These are phyloP conservation scores for Plecturocebus donacophilus DNA, from an alignment of 2,113 vertebrate genomes.

Conservation along the genomic window DNA sequence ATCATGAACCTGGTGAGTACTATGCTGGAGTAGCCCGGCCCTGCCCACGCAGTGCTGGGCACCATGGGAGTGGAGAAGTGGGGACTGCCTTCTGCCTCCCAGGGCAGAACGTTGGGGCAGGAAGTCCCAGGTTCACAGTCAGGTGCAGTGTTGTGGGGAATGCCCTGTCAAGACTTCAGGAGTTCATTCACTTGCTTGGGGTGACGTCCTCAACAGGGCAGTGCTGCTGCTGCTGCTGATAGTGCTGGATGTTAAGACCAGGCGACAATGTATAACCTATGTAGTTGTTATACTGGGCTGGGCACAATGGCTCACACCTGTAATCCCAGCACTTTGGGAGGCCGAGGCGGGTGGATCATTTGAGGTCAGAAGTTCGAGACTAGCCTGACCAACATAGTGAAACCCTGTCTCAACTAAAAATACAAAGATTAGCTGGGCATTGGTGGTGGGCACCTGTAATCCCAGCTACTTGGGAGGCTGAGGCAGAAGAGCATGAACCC, in stretches of 20 bases:
- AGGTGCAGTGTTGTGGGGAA: background rate
- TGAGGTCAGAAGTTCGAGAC: too few species aligned
- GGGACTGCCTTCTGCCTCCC: rapidly evolving
- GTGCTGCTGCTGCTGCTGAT: background rate
- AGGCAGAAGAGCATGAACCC: too few species aligned
- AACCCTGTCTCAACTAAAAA: too few species aligned
- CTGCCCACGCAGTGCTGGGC: rapidly evolving
- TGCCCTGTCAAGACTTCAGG: rapidly evolving
- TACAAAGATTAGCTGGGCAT: too few species aligned
- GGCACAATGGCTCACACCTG: too few species aligned
- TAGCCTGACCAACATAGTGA: too few species aligned
- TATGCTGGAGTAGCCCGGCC: rapidly evolving
- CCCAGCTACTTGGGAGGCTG: too few species aligned
- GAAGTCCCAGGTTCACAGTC: background rate
- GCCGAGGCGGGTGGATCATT: too few species aligned
- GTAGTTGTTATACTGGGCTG: background rate
- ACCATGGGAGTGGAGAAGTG: rapidly evolving
- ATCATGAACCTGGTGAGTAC: constrained; percentile 96
- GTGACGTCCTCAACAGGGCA: background rate
- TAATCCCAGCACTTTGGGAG: too few species aligned
- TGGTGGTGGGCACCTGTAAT: too few species aligned
- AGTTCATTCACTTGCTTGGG: rapidly evolving
- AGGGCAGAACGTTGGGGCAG: background rate
- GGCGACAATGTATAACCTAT: background rate
- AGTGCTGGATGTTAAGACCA: rapidly evolving